Evolutionary conservation across 2,888 invertebrate species (phyloP).

Genomic region (Euphydryas editha): DNA sequence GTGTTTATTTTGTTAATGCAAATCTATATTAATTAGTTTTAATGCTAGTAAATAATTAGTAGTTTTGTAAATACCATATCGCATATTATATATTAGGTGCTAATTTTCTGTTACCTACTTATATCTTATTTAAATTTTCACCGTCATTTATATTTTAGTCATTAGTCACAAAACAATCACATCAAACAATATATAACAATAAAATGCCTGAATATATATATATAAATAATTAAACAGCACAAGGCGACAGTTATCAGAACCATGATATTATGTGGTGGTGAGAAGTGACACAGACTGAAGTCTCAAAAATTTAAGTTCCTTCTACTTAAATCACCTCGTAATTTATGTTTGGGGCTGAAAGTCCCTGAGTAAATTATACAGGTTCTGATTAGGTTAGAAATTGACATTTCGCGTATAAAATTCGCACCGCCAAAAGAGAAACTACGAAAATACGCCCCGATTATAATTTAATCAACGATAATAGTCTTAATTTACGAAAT

Average conservation of each 20-base stretch:
- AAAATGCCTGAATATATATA: slow-evolving; percentile 32
- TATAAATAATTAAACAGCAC: slow-evolving; percentile 46
- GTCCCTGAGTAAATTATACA: slow-evolving; percentile 81
- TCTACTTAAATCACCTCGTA: slow-evolving; percentile 84
- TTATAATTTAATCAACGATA: slow-evolving; percentile 55
- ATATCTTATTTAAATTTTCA: slow-evolving; percentile 48
- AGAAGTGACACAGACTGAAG: slow-evolving; percentile 74
- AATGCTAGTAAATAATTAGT: slow-evolving; percentile 68
- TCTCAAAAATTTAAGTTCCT: slow-evolving; percentile 70
- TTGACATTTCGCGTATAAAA: slow-evolving; percentile 60
- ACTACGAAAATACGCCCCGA: slow-evolving; percentile 67
- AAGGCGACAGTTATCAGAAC: slow-evolving; percentile 80
- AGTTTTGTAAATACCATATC: slow-evolving; percentile 76
- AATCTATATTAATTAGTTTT: slow-evolving; percentile 69
- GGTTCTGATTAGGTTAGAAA: slow-evolving; percentile 84
- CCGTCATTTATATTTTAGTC: slow-evolving; percentile 51
- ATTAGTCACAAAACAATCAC: slow-evolving; percentile 72
- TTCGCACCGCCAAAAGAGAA: slow-evolving; percentile 65
- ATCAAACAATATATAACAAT: slow-evolving; percentile 44
- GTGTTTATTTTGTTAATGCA: slow-evolving; percentile 66
- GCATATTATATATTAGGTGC: slow-evolving; percentile 79
- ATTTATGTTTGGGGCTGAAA: slow-evolving; percentile 75
- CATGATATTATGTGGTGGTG: slow-evolving; percentile 68
- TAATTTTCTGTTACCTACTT: slow-evolving; percentile 62
- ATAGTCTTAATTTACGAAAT: slow-evolving; percentile 34